These are phyloP conservation scores for Bothrops alternatus DNA, from an alignment of 2,797 vertebrate genomes.

Conservation along the genomic window DNA sequence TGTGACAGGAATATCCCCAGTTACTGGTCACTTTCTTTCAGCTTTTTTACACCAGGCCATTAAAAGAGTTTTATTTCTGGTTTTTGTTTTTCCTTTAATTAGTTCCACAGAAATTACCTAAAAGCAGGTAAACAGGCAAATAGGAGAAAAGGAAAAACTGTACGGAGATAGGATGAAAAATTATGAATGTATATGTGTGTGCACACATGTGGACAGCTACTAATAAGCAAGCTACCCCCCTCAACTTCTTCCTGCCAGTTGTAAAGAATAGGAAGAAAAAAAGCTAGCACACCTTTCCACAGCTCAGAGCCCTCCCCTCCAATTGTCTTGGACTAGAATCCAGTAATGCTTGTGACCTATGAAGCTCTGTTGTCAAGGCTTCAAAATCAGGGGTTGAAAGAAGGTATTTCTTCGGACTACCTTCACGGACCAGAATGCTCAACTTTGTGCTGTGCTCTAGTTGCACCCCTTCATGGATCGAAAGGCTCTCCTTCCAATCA, in stretches of 20 bases:
- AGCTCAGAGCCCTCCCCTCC: background rate
- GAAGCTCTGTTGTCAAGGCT: background rate
- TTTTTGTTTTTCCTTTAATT: background rate
- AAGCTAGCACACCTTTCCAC: background rate
- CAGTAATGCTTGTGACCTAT: background rate
- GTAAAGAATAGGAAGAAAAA: background rate
- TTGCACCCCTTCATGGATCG: background rate
- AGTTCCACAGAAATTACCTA: background rate
- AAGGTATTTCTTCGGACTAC: background rate
- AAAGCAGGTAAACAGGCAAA: background rate
- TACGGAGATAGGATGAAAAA: background rate
- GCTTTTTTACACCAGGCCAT: background rate
- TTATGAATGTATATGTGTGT: background rate
- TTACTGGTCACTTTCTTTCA: background rate
- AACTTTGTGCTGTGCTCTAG: background rate
- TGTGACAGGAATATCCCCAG: background rate
- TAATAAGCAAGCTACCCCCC: background rate
- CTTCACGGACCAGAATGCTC: background rate
- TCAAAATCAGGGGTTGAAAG: background rate
- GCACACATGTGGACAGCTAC: background rate
- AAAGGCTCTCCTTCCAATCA: background rate
- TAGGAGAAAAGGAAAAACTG: background rate
- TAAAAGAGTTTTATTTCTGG: background rate
- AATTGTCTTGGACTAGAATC: background rate
- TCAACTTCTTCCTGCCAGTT: background rate